Evolutionary conservation across 2,888 invertebrate genomes (phyloP).

Genomic region (Fragum whitleyi): DNA sequence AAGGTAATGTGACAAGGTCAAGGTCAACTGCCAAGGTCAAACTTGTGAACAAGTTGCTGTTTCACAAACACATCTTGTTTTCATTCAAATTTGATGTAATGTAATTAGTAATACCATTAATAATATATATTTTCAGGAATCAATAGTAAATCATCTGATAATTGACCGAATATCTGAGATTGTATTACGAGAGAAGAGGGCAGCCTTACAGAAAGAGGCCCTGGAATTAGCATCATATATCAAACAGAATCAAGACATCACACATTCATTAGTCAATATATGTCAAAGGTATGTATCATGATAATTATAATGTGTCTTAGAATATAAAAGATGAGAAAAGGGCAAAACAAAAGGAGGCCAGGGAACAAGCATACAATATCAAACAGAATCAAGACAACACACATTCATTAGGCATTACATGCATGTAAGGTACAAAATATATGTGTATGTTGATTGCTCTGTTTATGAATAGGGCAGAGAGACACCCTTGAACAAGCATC

Average conservation of each 20-base stretch:
- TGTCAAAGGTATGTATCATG: conserved; percentile 90
- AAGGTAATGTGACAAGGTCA: too few relatives aligned
- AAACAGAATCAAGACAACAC: conserved; percentile 94
- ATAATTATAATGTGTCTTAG: too few relatives aligned
- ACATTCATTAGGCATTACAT: conserved; percentile 92
- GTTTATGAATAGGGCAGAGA: too few relatives aligned
- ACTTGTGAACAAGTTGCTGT: too few relatives aligned
- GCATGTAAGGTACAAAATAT: too few relatives aligned
- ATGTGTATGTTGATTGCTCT: too few relatives aligned
- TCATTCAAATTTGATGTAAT: too few relatives aligned
- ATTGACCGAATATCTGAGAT: conserved; percentile 90
- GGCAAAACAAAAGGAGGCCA: conserved; percentile 91
- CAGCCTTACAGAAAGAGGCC: conserved; percentile 92
- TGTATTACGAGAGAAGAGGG: conserved; percentile 88
- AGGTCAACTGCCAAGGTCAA: too few relatives aligned
- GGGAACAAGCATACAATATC: conserved; percentile 94
- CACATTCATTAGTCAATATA: conserved; percentile 93
- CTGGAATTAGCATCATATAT: conserved; percentile 94
- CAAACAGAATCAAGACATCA: conserved; percentile 93
- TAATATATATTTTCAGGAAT: conserved; percentile 65
- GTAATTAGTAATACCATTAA: too few relatives aligned
- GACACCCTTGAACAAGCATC: conserved; percentile 93
- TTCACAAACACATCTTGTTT: too few relatives aligned
- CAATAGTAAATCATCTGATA: conserved; percentile 90
- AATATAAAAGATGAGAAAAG: too few relatives aligned